Evolutionary conservation across 2,888 invertebrate species (phyloP), one percentile per base, ranked within the genome.

Genomic region (Diaprepes abbreviatus): DNA sequence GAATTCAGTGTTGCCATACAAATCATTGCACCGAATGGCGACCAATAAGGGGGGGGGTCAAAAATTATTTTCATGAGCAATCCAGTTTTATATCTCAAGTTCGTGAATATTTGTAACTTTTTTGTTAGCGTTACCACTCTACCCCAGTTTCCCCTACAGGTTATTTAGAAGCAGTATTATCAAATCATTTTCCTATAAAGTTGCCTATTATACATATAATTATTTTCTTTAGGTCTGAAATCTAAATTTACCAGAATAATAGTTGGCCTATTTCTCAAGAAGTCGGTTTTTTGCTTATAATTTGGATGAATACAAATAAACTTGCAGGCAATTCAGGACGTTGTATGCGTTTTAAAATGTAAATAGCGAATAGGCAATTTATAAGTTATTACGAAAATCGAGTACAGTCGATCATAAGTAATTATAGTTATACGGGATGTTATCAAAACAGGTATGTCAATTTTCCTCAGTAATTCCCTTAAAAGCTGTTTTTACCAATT

Each of bases 251-350:
- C 36, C 10, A 24, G 35, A 57, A 57, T 38, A 28, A 54, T 38
- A 9, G 38, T 38, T 52, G 52, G 36, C 62, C 62, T 50, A 24
- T 50, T 63, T 63, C 62, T 31, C 62, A 63, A 52, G 62, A 63
- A 63, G 40, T 45, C 35, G 52, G 21, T 35, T 52, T 62, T 62
- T 63, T 50, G 62, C 62, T 63, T 63, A 63, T 63, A 52, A 36
- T 63, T 52, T 63, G 14, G 57, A 36, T 50, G 19, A 24, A 63
- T 63, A 52, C 19, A 50, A 63, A 36, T 52, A 63, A 60, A 50
- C 45, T 17, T 31, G 38, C 3, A 10, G 14, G 43, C 14, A 58
- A 58, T 58, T 43, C 28, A 16, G 14, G 40, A 21, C 24, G 28
- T 28, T 28, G 24, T 28, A 7, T 48, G 28, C 28, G 48, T 7